Base-by-base conservation (phyloP, 2,797 vertebrate species). In the Rhabdomys pumilio region DNA sequence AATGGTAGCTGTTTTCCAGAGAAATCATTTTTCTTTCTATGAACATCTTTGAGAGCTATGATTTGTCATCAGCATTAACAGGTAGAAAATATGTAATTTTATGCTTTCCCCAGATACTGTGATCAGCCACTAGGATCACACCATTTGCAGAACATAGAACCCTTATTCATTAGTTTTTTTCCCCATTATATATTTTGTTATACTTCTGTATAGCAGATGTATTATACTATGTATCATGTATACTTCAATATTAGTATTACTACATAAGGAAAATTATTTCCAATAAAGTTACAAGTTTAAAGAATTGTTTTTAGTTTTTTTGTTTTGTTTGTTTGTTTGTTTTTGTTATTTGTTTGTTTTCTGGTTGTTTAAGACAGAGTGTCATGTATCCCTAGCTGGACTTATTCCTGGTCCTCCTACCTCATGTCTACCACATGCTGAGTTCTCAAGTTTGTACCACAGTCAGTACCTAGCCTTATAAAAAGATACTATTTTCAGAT, bases 211-310 rank as follows among this genome's bases (percentile, higher is more conserved):
- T 44, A 44, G 6, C 44, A 44, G 44, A 44, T 6, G 6, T 44
- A 44, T 44, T 44, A 44, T 44, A 44, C 44, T 44, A 44, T 44
- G 44, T 44, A 44, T 44, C 4, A 44, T 44, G 44, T 44, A 44
- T 94, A 75, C n/a, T 77, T 94, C 13, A 88, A 0, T 90, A 31
- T 94, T 89, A 79, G 3, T 86, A 73, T 86, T 96, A 59, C 26
- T 59, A 59, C 22, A 31, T 53, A 59, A 63, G 31, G 26, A 83
- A 38, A 76, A 29, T 26, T 72, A 13, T 38, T 93, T 24, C 76
- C 82, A 41, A 63, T 29, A 76, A 63, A 63, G 22, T 63, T 63
- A 44, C 24, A 76, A 47, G 7, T 47, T 63, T 89, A 77, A 89
- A 89, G 20, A 76, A 22, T 22, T 38, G 12, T 86, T 53, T 84